Evolutionary conservation across 1,140 invertebrate genomes (phyloP).

Genomic region (Atta colombica): DNA sequence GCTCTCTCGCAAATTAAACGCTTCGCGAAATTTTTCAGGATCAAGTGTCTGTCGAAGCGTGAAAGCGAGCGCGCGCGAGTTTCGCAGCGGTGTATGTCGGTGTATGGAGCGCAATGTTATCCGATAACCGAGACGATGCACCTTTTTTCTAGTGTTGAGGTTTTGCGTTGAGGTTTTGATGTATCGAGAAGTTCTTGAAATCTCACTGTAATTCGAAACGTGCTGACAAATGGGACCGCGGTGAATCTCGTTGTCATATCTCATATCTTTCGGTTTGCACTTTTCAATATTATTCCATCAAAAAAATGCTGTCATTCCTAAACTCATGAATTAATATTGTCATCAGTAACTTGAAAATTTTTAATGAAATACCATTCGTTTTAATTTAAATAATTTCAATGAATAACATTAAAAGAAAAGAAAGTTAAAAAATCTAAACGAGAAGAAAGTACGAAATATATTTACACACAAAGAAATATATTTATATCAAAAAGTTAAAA

Average conservation of each 20-base stretch:
- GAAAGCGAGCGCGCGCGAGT: neutral
- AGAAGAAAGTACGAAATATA: neutral
- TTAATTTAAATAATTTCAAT: conserved; percentile 23
- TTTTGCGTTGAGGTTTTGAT: conserved; percentile 34
- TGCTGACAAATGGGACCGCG: conserved; percentile 3
- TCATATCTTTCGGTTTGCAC: neutral
- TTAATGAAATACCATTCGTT: neutral
- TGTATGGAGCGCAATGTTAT: conserved; percentile 23
- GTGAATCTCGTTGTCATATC: neutral
- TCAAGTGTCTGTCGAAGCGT: conserved; percentile 31
- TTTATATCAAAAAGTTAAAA: too few relatives aligned
- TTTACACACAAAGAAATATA: neutral
- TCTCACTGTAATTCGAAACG: conserved; percentile 32
- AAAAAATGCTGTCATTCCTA: neutral
- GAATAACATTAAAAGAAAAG: neutral
- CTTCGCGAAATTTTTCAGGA: conserved; percentile 38
- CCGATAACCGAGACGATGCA: conserved; percentile 31
- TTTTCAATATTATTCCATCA: neutral
- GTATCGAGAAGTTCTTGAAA: conserved; percentile 40
- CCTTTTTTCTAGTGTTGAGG: conserved; percentile 23
- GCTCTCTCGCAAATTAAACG: conserved; percentile 24
- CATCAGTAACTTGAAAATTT: neutral
- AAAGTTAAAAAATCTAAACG: neutral
- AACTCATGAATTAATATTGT: neutral
- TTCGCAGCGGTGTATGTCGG: neutral